phyloP scores from a whole-genome alignment of 2,888 invertebrate species.

The Parapristionchus giblindavisi region DNA sequence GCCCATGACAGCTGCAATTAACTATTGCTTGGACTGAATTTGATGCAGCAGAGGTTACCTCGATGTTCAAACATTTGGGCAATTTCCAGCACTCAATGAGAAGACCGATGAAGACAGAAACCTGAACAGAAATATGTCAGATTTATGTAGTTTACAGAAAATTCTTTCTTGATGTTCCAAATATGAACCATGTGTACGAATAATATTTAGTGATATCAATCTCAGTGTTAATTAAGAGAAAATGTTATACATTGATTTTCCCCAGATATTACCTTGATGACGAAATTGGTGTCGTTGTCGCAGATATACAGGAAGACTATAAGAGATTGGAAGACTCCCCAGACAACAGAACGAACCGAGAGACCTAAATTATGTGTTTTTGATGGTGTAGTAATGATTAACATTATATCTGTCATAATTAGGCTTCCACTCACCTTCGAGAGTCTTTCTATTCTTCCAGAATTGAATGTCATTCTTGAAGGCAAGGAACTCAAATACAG shows the following conservation, averaged over 20 bases:
- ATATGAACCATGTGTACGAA: no score
- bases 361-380: conserved; percentile 71
- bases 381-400: no score
- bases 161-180: background rate
- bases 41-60: conserved; percentile 76
- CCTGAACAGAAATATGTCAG: conserved; percentile 70
- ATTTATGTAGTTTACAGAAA: background rate
- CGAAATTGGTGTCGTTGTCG: conserved; percentile 97
- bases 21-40: no score
- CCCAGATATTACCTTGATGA: conserved; percentile 76
- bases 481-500: conserved; percentile 95
- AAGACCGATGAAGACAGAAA: conserved; percentile 92
- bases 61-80: conserved; percentile 80
- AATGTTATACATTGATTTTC: background rate
- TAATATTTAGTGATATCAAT: no score
- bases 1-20: no score
- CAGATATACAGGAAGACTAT: conserved; percentile 94
- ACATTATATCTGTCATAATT: no score
- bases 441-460: conserved; percentile 95
- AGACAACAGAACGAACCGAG: conserved; percentile 96
- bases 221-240: no score
- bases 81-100: conserved; percentile 99
- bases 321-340: conserved; percentile 95
- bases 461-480: conserved; percentile 99
- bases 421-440: conserved; percentile 79